Percentiles rank a stretch among this genome's conserved stretches.
Conservation (phyloP, 1,140 invertebrate species). For the Drosophila triauraria region DNA sequence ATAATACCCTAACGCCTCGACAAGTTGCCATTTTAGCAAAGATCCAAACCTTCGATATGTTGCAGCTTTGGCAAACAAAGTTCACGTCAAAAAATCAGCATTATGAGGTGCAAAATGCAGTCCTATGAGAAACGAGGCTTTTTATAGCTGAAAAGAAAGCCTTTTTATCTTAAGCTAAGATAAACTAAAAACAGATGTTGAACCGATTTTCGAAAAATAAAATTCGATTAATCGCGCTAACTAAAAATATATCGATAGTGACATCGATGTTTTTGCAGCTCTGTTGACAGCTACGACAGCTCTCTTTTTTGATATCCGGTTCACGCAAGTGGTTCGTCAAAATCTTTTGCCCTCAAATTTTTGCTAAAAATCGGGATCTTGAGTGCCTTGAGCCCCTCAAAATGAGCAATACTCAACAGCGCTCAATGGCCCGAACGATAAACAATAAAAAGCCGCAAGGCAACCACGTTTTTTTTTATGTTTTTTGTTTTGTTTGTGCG, state of each 20-base stretch:
- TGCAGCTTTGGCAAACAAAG: too few species aligned
- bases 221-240: too few species aligned
- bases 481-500: conserved; percentile 54
- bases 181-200: too few species aligned
- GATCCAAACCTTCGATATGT: not conserved
- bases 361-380: conserved; percentile 14
- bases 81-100: too few species aligned
- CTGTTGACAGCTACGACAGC: conserved; percentile 55
- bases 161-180: too few species aligned
- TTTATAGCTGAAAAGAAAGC: too few species aligned
- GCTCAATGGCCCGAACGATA: conserved; percentile 9
- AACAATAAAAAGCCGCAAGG: conserved; percentile 7
- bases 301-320: conserved; percentile 84
- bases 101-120: too few species aligned
- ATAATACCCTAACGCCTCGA: not conserved
- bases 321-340: conserved; percentile 77
- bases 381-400: conserved; percentile 3
- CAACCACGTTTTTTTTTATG: conserved; percentile 23
- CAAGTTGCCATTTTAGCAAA: not conserved
- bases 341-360: conserved; percentile 37
- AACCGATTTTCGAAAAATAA: too few species aligned
- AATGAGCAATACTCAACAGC: conserved; percentile 3
- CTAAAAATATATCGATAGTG: not conserved
- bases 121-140: too few species aligned
- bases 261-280: conserved; percentile 22